A percentile compares a stretch with the other conserved stretches of the same genome.
phyloP scores from a whole-genome alignment of 2,797 vertebrate species.

The Syngnathus acus region DNA sequence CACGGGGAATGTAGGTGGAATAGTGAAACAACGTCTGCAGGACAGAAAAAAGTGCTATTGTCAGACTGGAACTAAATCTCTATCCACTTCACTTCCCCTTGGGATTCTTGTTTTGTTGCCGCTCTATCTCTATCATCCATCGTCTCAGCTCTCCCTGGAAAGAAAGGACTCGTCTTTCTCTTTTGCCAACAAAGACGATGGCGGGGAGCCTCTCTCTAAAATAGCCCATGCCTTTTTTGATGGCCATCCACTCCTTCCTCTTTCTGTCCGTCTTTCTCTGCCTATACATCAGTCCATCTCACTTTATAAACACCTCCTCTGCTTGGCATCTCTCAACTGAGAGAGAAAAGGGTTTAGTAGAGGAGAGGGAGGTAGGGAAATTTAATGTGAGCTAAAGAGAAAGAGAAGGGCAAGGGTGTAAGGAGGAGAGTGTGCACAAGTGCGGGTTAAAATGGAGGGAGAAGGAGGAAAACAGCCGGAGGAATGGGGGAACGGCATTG shows the following conservation, averaged over 20 bases:
- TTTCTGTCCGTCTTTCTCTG: constrained; percentile 42
- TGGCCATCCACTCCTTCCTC: constrained; percentile 44
- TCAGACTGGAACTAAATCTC: constrained; percentile 62
- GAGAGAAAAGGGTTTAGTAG: constrained; percentile 4
- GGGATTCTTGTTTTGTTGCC: constrained; percentile 30
- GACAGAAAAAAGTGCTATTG: constrained; percentile 41
- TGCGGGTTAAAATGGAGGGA: constrained; percentile 44
- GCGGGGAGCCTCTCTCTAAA: constrained; percentile 55
- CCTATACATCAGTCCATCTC: constrained; percentile 56
- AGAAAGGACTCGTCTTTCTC: constrained; percentile 25
- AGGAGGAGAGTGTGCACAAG: constrained; percentile 43
- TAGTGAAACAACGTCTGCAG: constrained; percentile 49
- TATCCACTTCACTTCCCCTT: constrained; percentile 49
- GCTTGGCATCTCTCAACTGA: constrained; percentile 27
- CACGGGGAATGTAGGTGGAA: constrained; percentile 43
- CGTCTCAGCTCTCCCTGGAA: constrained; percentile 31
- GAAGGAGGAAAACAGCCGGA: constrained; percentile 48
- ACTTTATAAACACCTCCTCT: constrained; percentile 31
- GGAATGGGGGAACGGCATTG: constrained; percentile 36
- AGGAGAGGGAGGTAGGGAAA: constrained; percentile 11
- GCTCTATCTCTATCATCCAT: constrained; percentile 38
- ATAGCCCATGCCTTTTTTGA: constrained; percentile 49
- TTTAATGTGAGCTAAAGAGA: constrained; percentile 28
- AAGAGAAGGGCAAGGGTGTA: constrained; percentile 34
- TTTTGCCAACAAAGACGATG: constrained; percentile 65